Conservation (phyloP, 2,113 vertebrate genomes). For the Gallinago undulata region DNA sequence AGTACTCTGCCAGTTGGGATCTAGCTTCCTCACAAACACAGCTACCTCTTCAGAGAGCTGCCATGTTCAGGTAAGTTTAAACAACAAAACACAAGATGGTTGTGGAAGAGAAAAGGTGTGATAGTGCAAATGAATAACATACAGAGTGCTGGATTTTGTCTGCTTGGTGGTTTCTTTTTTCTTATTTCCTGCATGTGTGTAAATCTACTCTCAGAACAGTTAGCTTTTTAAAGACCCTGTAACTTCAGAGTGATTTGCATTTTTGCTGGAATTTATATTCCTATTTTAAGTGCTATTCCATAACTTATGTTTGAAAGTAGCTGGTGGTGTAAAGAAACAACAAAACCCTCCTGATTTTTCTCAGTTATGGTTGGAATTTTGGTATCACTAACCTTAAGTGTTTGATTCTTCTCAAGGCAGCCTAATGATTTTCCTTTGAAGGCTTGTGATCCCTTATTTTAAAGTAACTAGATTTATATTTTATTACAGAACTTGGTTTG, state of each 20-base stretch:
- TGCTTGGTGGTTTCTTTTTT: background rate
- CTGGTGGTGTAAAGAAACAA: background rate
- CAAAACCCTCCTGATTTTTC: background rate
- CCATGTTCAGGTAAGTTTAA: background rate
- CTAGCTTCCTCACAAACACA: background rate
- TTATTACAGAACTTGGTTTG: constrained; percentile 39
- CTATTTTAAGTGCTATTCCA: background rate
- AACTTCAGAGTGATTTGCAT: background rate
- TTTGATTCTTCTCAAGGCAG: constrained; percentile 9
- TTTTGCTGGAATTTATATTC: background rate
- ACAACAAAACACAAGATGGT: background rate
- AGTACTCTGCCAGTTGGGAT: background rate
- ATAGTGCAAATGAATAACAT: background rate
- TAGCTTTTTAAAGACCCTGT: background rate
- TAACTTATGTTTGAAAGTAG: background rate
- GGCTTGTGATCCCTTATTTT: constrained; percentile 9
- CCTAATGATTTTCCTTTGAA: constrained; percentile 52
- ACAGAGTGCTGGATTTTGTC: background rate
- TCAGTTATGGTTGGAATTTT: background rate
- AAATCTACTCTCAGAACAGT: background rate
- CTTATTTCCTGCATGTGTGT: background rate
- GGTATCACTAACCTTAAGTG: background rate
- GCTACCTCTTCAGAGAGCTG: background rate
- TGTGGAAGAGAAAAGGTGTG: background rate
- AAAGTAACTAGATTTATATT: constrained; percentile 50